phyloP scores from a whole-genome alignment of 1,140 invertebrate species.

The Eriosoma lanigerum region DNA sequence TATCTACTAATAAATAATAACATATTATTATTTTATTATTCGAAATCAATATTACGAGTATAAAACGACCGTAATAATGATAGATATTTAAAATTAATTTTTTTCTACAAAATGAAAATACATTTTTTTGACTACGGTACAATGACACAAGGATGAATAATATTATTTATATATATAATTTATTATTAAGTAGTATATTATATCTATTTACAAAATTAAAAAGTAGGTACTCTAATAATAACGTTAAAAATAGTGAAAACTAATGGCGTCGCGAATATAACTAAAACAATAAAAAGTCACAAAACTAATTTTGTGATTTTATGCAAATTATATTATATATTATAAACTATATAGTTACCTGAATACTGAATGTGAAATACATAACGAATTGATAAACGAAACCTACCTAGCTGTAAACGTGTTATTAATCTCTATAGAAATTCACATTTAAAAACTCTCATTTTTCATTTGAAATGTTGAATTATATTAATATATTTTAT shows the following conservation, averaged over 20 bases:
- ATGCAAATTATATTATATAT: not conserved
- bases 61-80: too few species aligned
- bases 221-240: not conserved
- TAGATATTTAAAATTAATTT: too few species aligned
- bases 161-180: not conserved
- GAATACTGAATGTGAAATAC: too few species aligned
- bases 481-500: not conserved
- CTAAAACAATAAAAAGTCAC: not conserved
- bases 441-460: not conserved
- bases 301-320: not conserved
- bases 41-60: too few species aligned
- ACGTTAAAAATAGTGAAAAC: not conserved
- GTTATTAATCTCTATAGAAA: not conserved
- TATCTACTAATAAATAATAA: too few species aligned
- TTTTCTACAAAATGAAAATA: not conserved
- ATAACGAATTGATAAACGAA: not conserved
- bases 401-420: not conserved
- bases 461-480: not conserved
- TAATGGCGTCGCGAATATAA: not conserved
- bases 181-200: not conserved
- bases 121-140: not conserved
- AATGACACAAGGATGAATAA: not conserved
- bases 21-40: too few species aligned
- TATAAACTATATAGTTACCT: not conserved
- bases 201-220: not conserved